Conservation (phyloP, 2,888 invertebrate species). For the Chrysopilus asiliformis region DNA sequence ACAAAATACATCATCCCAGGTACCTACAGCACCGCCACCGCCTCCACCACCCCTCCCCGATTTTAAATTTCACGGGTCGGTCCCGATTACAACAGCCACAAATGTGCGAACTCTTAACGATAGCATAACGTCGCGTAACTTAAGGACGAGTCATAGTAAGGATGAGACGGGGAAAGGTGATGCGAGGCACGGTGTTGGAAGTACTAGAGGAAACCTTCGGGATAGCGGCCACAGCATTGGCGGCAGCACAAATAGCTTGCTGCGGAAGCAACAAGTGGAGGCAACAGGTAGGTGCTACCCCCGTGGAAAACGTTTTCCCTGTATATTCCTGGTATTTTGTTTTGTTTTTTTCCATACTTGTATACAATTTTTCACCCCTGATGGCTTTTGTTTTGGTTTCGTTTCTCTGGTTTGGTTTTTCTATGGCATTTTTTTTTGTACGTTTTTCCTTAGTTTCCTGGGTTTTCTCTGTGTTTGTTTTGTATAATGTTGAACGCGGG, state of each 20-base stretch:
- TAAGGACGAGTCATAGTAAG: conserved; percentile 10
- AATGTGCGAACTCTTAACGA: conserved; percentile 9
- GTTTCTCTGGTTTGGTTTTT: no score
- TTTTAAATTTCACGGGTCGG: conserved; percentile 20
- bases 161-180: conserved; percentile 23
- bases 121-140: conserved; percentile 7
- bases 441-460: no score
- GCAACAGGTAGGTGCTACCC: conserved; percentile 33
- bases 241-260: no score
- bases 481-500: no score
- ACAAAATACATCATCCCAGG: conserved; percentile 24
- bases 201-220: conserved; percentile 13
- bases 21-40: conserved; percentile 31
- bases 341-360: no score
- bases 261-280: conserved; percentile 31
- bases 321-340: no score
- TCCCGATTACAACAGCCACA: conserved; percentile 17
- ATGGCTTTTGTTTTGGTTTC: no score
- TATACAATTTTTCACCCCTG: no score
- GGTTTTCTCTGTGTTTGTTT: no score
- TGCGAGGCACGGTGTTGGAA: conserved; percentile 17
- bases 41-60: conserved; percentile 27
- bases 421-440: no score
- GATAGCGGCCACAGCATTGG: conserved; percentile 16
- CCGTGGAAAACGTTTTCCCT: no score